Percentiles rank a stretch among this genome's conserved stretches.
phyloP scores from a whole-genome alignment of 1,140 invertebrate genomes.

The Stegodyphus dumicola region DNA sequence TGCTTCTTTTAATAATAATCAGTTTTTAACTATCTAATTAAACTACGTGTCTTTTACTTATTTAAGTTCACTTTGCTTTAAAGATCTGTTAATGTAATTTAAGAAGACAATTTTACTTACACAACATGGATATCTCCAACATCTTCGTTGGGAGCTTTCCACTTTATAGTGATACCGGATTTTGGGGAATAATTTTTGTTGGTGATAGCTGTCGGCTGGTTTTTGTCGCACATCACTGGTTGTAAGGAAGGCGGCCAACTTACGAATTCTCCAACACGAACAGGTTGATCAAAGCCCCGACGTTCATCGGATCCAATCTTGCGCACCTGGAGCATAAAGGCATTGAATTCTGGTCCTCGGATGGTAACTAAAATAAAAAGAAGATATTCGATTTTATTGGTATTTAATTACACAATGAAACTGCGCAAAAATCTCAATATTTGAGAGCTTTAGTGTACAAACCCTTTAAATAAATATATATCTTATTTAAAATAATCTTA shows the following conservation, averaged over 20 bases:
- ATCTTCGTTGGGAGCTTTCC: conserved; percentile 53
- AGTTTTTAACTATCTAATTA: no score
- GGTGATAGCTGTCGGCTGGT: conserved; percentile 18
- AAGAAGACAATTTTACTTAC: conserved; percentile 2
- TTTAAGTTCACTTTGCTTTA: no score
- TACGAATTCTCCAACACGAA: conserved; percentile 45
- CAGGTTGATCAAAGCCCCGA: conserved; percentile 31
- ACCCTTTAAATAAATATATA: no score
- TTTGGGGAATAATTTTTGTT: conserved; percentile 46
- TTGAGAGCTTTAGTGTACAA: no score
- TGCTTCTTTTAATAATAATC: no score
- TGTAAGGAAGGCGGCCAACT: conserved; percentile 10
- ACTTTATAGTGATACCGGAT: conserved; percentile 36
- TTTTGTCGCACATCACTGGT: conserved; percentile 46
- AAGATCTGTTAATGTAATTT: no score
- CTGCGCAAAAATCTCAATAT: neutral
- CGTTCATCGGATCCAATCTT: conserved; percentile 43
- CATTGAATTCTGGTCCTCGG: conserved; percentile 38
- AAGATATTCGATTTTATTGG: neutral
- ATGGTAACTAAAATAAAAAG: conserved; percentile 42
- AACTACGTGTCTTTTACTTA: no score
- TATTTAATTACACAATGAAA: neutral
- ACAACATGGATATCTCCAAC: conserved; percentile 45
- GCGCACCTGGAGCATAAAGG: conserved; percentile 54
- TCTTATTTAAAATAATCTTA: no score